Base-by-base conservation (phyloP, 2,113 vertebrate genomes). In the Engraulis encrasicolus region DNA sequence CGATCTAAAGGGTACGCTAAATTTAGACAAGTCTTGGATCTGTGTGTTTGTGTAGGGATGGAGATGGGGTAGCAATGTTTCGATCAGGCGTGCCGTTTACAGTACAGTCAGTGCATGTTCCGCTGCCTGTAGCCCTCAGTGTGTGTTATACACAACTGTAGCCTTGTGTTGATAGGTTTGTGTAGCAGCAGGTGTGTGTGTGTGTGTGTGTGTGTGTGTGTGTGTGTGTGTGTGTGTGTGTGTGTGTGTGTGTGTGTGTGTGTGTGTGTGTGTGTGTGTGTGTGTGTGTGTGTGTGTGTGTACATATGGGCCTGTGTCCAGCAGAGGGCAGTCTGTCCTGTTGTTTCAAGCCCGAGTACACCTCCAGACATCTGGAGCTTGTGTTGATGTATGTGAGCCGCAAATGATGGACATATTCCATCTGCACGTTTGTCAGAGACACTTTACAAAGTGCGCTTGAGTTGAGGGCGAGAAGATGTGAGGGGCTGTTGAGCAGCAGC, bases 281-380 rank as follows among this genome's bases (percentile, higher is more conserved):
- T 84, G 37, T 84, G 81, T 1, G 2, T 84, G 78, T 82, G 58
- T 37, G 36, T 82, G 79, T 85, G 78, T 85, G 86, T 86, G 52
- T 78, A 78, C 83, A 48, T 81, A 36, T 82, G 81, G 0, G 2
- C 83, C 54, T 82, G 50, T 19, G 6, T 88, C 93, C 93, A 93
- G 91, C 84, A 93, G 93, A 86, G 91, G 92, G 92, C 92, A 87
- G 78, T 79, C 38, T 6, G 78, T 87, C 23, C 66, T 74, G 66
- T 31, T 58, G 54, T 58, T 74, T 3, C 31, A 17, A 27, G 66
- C 31, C 31, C 31, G 15, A 74, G 66, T 34, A 74, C 23, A 74
- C 66, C 66, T 74, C 31, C 23, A 74, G 66, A 74, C 66, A 74
- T 74, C 66, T 74, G 66, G 66, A 74, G 66, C 66, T n/a, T 74